phyloP scores from a whole-genome alignment of 2,797 vertebrate species.

The Platyrinchus mystaceus region DNA sequence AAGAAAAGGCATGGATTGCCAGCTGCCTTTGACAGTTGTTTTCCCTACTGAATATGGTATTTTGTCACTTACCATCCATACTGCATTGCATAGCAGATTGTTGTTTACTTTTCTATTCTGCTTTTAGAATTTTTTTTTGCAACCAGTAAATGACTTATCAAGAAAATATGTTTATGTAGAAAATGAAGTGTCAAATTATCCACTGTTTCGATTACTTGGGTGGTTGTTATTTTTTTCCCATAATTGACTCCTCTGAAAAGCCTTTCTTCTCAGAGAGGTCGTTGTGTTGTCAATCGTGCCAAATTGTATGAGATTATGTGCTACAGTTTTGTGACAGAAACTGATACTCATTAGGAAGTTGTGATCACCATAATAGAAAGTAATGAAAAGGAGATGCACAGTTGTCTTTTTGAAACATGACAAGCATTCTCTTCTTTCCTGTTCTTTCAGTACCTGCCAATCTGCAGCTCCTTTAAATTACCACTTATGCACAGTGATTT shows the following conservation, averaged over 20 bases:
- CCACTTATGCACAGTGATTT: neutral
- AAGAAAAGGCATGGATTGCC: neutral
- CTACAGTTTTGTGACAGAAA: conserved; percentile 57
- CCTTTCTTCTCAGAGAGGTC: conserved; percentile 15
- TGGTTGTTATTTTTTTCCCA: conserved; percentile 25
- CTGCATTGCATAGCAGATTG: conserved; percentile 17
- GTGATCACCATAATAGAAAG: conserved; percentile 57
- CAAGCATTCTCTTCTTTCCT: conserved; percentile 23
- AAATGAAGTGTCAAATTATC: conserved; percentile 55
- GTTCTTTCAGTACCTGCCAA: conserved; percentile 22
- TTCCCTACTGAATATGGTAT: conserved; percentile 5
- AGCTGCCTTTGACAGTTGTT: conserved; percentile 9
- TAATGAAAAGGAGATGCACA: conserved; percentile 50
- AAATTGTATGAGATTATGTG: conserved; percentile 38
- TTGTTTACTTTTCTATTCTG: conserved; percentile 34
- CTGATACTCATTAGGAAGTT: conserved; percentile 61
- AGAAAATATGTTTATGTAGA: conserved; percentile 47
- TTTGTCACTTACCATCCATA: conserved; percentile 26
- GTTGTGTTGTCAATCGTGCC: conserved; percentile 27
- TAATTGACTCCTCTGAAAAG: conserved; percentile 54
- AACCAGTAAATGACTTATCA: conserved; percentile 44
- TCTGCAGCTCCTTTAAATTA: conserved; percentile 41
- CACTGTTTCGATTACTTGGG: conserved; percentile 27
- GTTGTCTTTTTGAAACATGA: conserved; percentile 45
- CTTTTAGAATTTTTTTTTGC: conserved; percentile 35